phyloP scores from a whole-genome alignment of 2,797 vertebrate species.

The Synanceia verrucosa region DNA sequence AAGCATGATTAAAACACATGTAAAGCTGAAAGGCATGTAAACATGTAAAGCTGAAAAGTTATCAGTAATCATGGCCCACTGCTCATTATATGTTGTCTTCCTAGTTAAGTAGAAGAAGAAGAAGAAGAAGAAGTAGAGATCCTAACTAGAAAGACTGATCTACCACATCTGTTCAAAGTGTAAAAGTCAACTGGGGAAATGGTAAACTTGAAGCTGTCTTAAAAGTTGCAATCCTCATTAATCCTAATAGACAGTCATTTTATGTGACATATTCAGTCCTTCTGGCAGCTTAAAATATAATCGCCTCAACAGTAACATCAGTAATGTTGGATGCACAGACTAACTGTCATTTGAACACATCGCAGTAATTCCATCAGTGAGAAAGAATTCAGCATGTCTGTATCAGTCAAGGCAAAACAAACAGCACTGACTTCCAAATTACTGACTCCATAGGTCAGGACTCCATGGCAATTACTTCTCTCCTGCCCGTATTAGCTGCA shows the following conservation, averaged over 20 bases:
- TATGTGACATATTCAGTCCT: background rate
- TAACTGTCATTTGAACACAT: background rate
- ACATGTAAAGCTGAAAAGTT: too few relatives aligned
- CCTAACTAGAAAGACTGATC: background rate
- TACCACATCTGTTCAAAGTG: background rate
- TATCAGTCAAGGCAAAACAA: slow-evolving; percentile 8
- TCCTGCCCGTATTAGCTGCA: slow-evolving; percentile 9
- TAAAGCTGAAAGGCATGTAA: too few relatives aligned
- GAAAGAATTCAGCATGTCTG: slow-evolving; percentile 17
- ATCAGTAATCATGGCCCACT: background rate
- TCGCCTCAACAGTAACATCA: background rate
- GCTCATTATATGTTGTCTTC: background rate
- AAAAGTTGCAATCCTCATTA: background rate
- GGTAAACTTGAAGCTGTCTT: background rate
- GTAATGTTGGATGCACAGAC: background rate
- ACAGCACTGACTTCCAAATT: slow-evolving; percentile 40
- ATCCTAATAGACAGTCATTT: background rate
- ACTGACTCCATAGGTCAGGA: slow-evolving; percentile 46
- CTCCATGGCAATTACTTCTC: slow-evolving; percentile 52
- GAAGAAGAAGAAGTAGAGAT: too few relatives aligned
- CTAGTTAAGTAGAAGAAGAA: background rate
- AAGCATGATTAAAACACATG: too few relatives aligned
- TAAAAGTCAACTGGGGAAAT: too few relatives aligned
- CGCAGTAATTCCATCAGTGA: background rate
- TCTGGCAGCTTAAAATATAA: background rate